Conservation (phyloP, 1,140 invertebrate species). For the Tetragonula clypearis region DNA sequence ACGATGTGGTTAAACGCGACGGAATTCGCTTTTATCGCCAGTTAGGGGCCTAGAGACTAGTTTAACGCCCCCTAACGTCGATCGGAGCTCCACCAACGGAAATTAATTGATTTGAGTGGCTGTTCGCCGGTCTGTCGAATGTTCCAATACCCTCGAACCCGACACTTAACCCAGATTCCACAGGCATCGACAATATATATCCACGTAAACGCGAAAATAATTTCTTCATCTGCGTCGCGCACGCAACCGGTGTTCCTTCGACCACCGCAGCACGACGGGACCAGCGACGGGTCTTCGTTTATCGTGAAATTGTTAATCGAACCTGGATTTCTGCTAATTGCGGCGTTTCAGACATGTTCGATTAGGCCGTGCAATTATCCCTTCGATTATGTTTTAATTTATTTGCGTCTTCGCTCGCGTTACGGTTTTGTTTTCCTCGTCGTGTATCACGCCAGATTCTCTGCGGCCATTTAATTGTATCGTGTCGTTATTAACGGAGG, state of each 20-base stretch:
- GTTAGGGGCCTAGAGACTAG: conserved; percentile 8
- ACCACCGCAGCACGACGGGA: too few relatives aligned
- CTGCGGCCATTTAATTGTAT: neutral
- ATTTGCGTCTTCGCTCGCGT: neutral
- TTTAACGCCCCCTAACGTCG: conserved; percentile 30
- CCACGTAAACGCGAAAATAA: conserved; percentile 20
- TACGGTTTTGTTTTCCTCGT: neutral
- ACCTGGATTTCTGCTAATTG: neutral
- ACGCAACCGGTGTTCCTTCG: neutral
- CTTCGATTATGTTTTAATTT: neutral
- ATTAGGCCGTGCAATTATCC: neutral
- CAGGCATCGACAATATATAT: neutral
- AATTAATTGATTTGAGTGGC: conserved; percentile 48
- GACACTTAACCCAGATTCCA: conserved; percentile 24
- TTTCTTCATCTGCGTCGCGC: conserved; percentile 21
- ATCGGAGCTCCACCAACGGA: neutral
- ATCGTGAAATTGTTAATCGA: neutral
- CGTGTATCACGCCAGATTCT: neutral
- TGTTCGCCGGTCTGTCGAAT: neutral
- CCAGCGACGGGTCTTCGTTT: neutral
- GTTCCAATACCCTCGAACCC: neutral
- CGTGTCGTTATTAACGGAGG: neutral
- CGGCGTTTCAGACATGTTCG: neutral
- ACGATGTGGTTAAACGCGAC: conserved; percentile 3
- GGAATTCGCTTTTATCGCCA: conserved; percentile 43